Evolutionary conservation across 2,888 invertebrate genomes (phyloP).

Genomic region (Drosophila rellima): DNA sequence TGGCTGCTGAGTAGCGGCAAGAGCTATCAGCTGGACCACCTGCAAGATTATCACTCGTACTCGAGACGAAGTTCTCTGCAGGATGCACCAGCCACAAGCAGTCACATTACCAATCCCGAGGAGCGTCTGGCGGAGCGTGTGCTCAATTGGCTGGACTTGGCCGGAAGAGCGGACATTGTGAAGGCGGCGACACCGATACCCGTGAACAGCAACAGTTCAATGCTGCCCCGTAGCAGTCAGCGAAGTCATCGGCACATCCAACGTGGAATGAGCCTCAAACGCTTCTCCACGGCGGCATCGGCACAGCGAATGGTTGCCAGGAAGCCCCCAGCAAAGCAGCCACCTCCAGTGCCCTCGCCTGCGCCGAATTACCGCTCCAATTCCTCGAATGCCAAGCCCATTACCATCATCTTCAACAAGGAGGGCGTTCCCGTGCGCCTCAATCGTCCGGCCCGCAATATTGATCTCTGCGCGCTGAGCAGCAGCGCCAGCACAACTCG

Average conservation of each 20-base stretch:
- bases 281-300: slow-evolving; percentile 32
- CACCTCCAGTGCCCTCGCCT: slow-evolving; percentile 5
- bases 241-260: slow-evolving; percentile 38
- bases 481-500: slow-evolving; percentile 75
- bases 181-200: slow-evolving; percentile 50
- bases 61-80: slow-evolving; percentile 82
- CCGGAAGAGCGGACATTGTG: slow-evolving; percentile 87
- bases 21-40: slow-evolving; percentile 56
- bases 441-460: slow-evolving; percentile 83
- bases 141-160: slow-evolving; percentile 92
- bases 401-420: slow-evolving; percentile 84
- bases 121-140: slow-evolving; percentile 90
- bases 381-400: slow-evolving; percentile 80
- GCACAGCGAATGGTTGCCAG: slow-evolving; percentile 45
- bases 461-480: slow-evolving; percentile 81
- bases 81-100: slow-evolving; percentile 60
- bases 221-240: slow-evolving; percentile 34
- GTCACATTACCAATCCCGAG: slow-evolving; percentile 70
- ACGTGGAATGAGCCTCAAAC: slow-evolving; percentile 50
- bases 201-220: slow-evolving; percentile 35
- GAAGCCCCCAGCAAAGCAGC: slow-evolving; percentile 39
- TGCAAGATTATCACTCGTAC: slow-evolving; percentile 49
- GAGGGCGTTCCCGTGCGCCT: slow-evolving; percentile 84
- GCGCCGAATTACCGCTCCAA: slow-evolving; percentile 26
- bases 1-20: slow-evolving; percentile 56